Conservation (phyloP, 2,113 vertebrate genomes). For the Thryonomys swinderianus region DNA sequence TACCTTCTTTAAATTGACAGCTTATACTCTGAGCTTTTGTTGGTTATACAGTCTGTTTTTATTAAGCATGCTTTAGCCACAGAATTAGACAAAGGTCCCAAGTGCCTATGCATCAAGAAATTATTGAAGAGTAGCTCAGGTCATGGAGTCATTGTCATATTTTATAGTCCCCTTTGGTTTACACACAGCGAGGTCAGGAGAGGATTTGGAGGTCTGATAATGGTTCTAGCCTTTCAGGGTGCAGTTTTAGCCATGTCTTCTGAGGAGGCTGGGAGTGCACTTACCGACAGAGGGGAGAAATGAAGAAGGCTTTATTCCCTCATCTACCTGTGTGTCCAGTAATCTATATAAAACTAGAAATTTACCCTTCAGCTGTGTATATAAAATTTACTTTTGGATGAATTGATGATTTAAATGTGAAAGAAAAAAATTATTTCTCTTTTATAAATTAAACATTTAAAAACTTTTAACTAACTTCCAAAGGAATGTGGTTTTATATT, state of each 20-base stretch:
- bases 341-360: neutral
- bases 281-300: neutral
- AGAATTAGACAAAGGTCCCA: neutral
- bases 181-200: neutral
- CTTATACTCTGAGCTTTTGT: neutral
- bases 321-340: neutral
- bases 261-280: neutral
- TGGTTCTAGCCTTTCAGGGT: neutral
- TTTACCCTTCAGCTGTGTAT: neutral
- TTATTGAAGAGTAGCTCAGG: neutral
- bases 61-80: neutral
- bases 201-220: neutral
- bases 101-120: neutral
- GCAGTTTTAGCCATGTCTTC: neutral
- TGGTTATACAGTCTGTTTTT: neutral
- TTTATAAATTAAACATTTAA: constrained; percentile 3
- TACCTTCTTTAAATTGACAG: neutral
- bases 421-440: neutral
- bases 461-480: neutral
- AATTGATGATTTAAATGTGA: neutral
- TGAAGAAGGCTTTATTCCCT: neutral
- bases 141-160: neutral
- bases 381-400: neutral
- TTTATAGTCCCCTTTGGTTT: neutral
- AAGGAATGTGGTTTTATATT: neutral